Conservation (phyloP, 2,113 vertebrate species). For the Rhegmatorhina hoffmannsi region DNA sequence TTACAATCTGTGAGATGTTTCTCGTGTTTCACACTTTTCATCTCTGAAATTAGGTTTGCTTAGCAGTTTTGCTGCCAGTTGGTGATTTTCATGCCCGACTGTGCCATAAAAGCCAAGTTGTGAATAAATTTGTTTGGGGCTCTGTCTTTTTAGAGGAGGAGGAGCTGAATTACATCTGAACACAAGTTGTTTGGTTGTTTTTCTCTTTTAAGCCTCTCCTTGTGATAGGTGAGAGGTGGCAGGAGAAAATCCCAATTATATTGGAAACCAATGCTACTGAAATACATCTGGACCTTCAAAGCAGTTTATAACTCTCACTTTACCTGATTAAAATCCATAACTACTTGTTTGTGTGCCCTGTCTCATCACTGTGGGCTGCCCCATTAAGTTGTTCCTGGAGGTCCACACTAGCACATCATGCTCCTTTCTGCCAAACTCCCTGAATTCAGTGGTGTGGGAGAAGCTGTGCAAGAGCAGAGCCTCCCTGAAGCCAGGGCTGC, state of each 20-base stretch:
- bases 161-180: not conserved
- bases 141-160: not conserved
- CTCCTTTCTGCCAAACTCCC: not conserved
- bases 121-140: constrained; percentile 19
- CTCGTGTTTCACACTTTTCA: constrained; percentile 5
- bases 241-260: not conserved
- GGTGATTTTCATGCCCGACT: constrained; percentile 20
- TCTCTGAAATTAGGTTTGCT: constrained; percentile 37
- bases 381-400: not conserved
- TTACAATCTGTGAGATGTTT: constrained; percentile 29
- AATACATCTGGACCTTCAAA: not conserved
- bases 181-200: not conserved
- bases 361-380: not conserved
- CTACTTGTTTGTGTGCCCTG: not conserved
- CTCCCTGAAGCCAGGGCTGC: not conserved
- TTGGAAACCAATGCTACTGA: not conserved
- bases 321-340: not conserved
- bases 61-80: constrained; percentile 35
- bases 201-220: not conserved
- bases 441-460: not conserved
- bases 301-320: not conserved
- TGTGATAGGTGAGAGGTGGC: not conserved
- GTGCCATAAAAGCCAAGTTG: not conserved
- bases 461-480: not conserved
- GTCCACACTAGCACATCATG: too few species aligned